Evolutionary conservation across 2,797 vertebrate species (phyloP).

Genomic region (Carapus acus): DNA sequence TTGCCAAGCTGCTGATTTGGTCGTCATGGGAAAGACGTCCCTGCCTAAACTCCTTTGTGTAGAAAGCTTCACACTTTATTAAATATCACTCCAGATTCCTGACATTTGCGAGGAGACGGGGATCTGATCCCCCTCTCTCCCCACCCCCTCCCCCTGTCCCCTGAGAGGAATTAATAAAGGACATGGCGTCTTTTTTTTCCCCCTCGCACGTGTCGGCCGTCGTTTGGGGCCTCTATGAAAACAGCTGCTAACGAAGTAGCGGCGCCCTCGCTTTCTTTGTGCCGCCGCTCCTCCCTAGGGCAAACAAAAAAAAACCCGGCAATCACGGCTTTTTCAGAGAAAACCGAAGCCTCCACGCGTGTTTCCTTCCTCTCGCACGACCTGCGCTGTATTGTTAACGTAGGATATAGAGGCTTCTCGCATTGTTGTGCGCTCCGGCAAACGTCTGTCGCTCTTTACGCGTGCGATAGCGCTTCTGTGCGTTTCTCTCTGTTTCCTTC

Average conservation of each 20-base stretch:
- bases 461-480: too few species aligned
- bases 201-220: background rate
- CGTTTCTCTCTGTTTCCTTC: too few species aligned
- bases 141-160: too few species aligned
- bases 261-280: background rate
- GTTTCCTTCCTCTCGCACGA: too few species aligned
- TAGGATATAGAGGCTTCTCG: too few species aligned
- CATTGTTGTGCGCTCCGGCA: too few species aligned
- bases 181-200: constrained; percentile 4
- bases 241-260: too few species aligned
- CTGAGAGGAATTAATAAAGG: constrained; percentile 8
- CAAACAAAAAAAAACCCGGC: too few species aligned
- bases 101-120: constrained; percentile 31
- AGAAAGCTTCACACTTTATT: constrained; percentile 31
- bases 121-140: constrained; percentile 4
- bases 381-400: too few species aligned
- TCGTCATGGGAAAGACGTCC: constrained; percentile 32
- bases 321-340: too few species aligned
- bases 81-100: constrained; percentile 35
- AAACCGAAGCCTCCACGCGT: too few species aligned
- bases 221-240: background rate
- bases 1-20: constrained; percentile 38
- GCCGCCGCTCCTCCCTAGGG: background rate
- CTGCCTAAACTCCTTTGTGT: constrained; percentile 23
- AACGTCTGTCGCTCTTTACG: too few species aligned